These are phyloP conservation scores for Rhabdophis nuchalis DNA, from an alignment of 2,797 vertebrate species.

Conservation along the genomic window DNA sequence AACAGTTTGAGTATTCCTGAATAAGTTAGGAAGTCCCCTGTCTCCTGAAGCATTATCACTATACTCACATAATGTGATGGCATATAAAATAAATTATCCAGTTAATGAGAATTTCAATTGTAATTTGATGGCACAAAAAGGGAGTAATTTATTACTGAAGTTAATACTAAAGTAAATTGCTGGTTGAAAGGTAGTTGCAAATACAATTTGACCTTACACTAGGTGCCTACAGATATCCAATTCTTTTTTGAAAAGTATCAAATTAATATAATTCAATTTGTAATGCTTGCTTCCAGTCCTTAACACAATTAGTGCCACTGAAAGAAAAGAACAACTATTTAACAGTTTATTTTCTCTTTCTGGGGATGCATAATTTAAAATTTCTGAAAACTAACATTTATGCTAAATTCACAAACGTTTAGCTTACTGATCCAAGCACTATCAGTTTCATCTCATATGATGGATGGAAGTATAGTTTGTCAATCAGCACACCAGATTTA, in stretches of 20 bases:
- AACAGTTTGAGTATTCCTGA: neutral
- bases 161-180: neutral
- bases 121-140: neutral
- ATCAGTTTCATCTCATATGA: conserved; percentile 41
- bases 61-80: neutral
- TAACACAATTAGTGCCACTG: conserved; percentile 50
- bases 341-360: conserved; percentile 23
- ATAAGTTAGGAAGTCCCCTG: neutral
- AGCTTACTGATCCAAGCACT: conserved; percentile 44
- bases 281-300: conserved; percentile 55
- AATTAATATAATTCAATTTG: conserved; percentile 55
- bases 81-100: neutral
- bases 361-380: conserved; percentile 46
- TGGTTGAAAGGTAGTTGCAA: neutral
- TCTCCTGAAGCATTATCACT: neutral
- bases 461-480: neutral
- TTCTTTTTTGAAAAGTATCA: conserved; percentile 48
- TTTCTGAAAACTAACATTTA: conserved; percentile 43
- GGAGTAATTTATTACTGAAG: neutral
- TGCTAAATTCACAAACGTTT: conserved; percentile 50
- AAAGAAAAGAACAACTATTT: conserved; percentile 40
- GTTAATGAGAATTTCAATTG: neutral
- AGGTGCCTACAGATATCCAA: conserved; percentile 38
- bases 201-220: conserved; percentile 23
- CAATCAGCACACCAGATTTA: neutral